Evolutionary conservation across 2,113 vertebrate genomes (phyloP).

Genomic region (Spermophilus dauricus): DNA sequence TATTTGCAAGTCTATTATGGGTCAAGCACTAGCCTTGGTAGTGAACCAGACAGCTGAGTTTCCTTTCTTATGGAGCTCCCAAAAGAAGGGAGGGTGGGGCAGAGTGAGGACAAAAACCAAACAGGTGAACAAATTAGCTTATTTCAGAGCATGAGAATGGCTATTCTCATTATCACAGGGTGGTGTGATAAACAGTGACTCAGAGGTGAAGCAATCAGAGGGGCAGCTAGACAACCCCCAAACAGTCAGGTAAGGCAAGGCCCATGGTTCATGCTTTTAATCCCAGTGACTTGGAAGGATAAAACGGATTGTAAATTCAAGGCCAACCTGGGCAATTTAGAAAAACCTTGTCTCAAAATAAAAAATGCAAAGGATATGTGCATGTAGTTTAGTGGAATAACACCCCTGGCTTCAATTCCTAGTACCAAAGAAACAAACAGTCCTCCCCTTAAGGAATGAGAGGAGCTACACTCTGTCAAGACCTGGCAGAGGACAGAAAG

Average conservation of each 20-base stretch:
- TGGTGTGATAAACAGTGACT: conserved; percentile 41
- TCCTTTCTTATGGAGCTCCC: background rate
- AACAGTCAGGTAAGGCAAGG: background rate
- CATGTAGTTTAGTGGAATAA: too few relatives aligned
- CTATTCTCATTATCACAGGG: background rate
- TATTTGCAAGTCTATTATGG: background rate
- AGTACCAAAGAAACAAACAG: too few relatives aligned
- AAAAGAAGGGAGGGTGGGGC: background rate
- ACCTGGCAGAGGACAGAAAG: background rate
- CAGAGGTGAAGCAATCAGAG: background rate
- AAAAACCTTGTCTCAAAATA: too few relatives aligned
- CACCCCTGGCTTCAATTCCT: too few relatives aligned
- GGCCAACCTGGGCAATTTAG: too few relatives aligned
- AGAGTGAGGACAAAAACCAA: background rate
- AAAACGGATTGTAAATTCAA: too few relatives aligned
- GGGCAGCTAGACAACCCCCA: background rate
- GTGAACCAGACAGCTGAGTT: background rate
- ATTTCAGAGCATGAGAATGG: background rate
- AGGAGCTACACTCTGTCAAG: background rate
- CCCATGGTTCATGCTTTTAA: too few relatives aligned
- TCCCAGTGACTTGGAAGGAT: too few relatives aligned
- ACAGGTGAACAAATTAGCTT: conserved; percentile 40
- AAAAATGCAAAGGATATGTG: too few relatives aligned
- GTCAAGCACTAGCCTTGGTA: background rate
- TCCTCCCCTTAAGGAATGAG: background rate